Evolutionary conservation across 2,113 vertebrate species (phyloP).

Genomic region (Phoenicopterus ruber): DNA sequence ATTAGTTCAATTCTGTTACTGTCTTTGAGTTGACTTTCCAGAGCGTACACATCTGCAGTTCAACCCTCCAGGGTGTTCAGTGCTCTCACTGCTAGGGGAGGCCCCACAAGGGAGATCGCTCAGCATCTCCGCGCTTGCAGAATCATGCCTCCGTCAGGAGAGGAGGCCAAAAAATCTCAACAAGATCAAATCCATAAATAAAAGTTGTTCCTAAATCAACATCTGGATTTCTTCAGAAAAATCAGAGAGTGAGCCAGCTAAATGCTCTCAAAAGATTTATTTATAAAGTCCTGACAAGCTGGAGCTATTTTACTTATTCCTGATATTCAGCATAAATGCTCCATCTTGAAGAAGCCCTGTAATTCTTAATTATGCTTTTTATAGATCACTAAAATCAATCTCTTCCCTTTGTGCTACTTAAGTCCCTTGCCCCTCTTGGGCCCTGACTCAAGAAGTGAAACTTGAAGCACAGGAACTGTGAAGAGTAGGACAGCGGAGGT

Average conservation of each 20-base stretch:
- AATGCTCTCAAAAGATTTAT: not conserved
- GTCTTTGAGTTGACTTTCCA: not conserved
- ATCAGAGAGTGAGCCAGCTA: not conserved
- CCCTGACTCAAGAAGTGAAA: not conserved
- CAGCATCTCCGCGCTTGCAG: not conserved
- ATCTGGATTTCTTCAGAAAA: conserved; percentile 37
- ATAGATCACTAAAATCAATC: not conserved
- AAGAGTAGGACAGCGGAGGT: not conserved
- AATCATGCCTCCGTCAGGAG: not conserved
- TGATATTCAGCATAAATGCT: not conserved
- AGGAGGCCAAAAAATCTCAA: not conserved
- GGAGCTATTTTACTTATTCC: conserved; percentile 4
- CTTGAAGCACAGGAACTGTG: not conserved
- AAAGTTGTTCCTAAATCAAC: conserved; percentile 31
- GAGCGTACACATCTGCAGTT: not conserved
- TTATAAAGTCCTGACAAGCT: not conserved
- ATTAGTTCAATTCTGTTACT: not conserved
- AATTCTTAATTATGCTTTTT: conserved; percentile 3
- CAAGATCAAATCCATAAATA: conserved; percentile 30
- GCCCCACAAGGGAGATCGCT: not conserved
- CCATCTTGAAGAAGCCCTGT: not conserved
- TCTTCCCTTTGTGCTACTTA: not conserved
- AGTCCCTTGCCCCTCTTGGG: not conserved
- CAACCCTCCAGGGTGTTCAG: not conserved
- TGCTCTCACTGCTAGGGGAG: not conserved